Evolutionary conservation across 2,888 invertebrate species (phyloP).

Genomic region (Leptinotarsa rubiginosa): DNA sequence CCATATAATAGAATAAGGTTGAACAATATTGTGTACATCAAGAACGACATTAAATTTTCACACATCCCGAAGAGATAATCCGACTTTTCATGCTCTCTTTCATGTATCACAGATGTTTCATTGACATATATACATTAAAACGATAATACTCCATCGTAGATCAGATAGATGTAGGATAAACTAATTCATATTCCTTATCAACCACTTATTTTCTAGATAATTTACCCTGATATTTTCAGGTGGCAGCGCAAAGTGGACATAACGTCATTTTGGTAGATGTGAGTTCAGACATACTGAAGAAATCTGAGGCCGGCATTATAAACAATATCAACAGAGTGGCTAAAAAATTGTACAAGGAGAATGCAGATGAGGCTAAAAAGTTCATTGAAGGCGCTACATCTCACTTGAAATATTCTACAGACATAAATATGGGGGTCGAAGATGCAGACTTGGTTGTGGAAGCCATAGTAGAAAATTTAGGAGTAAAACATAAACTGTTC

Average conservation of each 20-base stretch:
- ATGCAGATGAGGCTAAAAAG: constrained; percentile 73
- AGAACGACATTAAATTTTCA: too few relatives aligned
- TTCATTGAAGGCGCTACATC: constrained; percentile 72
- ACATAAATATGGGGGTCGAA: constrained; percentile 73
- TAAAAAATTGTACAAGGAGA: constrained; percentile 80
- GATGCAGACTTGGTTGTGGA: constrained; percentile 83
- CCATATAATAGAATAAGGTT: too few relatives aligned
- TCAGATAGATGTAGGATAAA: too few relatives aligned
- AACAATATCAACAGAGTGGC: constrained; percentile 80
- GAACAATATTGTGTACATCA: too few relatives aligned
- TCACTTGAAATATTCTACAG: constrained; percentile 73
- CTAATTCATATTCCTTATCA: too few relatives aligned
- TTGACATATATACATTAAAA: too few relatives aligned
- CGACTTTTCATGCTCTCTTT: too few relatives aligned
- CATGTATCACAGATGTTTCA: too few relatives aligned
- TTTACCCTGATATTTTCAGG: constrained; percentile 67
- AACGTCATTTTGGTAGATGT: constrained; percentile 86
- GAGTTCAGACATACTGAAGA: constrained; percentile 76
- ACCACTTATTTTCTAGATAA: neutral
- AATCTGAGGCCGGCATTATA: constrained; percentile 78
- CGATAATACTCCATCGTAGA: too few relatives aligned
- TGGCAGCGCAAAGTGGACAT: constrained; percentile 87
- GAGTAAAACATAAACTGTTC: constrained; percentile 77
- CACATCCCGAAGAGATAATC: too few relatives aligned
- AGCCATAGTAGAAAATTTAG: constrained; percentile 88